These are phyloP conservation scores for Drosophila ambigua DNA, from an alignment of 1,140 invertebrate species.

Conservation along the genomic window DNA sequence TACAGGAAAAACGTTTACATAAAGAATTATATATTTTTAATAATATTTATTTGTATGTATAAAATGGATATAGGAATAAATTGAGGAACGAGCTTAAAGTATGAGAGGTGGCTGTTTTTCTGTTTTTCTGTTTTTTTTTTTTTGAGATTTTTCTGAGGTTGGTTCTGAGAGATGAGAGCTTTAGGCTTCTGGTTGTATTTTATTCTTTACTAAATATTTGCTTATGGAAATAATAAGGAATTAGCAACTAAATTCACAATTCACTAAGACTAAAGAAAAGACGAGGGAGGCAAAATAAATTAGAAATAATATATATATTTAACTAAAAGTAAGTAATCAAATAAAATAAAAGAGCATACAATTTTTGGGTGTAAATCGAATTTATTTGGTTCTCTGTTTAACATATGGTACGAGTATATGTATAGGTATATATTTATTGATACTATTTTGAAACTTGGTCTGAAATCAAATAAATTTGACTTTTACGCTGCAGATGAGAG, in stretches of 20 bases:
- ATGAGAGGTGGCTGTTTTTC: constrained; percentile 43
- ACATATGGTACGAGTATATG: constrained; percentile 20
- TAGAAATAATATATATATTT: constrained; percentile 39
- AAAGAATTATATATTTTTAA: constrained; percentile 53
- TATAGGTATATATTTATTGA: constrained; percentile 23
- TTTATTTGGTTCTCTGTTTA: constrained; percentile 45
- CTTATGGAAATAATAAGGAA: constrained; percentile 37
- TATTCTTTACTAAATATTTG: constrained; percentile 33
- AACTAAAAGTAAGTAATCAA: constrained; percentile 50
- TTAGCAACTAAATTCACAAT: constrained; percentile 38
- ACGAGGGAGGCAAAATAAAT: constrained; percentile 27
- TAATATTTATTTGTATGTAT: constrained; percentile 51
- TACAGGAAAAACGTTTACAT: constrained; percentile 61
- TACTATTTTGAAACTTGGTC: constrained; percentile 71
- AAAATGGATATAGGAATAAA: constrained; percentile 55
- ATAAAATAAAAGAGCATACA: constrained; percentile 57
- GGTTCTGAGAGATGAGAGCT: constrained; percentile 35
- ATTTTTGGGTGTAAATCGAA: constrained; percentile 56
- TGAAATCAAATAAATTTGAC: constrained; percentile 80
- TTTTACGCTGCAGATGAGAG: constrained; percentile 59
- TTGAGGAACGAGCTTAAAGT: constrained; percentile 66
- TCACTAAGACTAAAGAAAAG: constrained; percentile 45
- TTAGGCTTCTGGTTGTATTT: constrained; percentile 19
- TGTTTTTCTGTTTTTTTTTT: constrained; percentile 7
- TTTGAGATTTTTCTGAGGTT: constrained; percentile 5